These are phyloP conservation scores for Elephantulus edwardii DNA, from an alignment of 2,113 vertebrate genomes.

Conservation along the genomic window DNA sequence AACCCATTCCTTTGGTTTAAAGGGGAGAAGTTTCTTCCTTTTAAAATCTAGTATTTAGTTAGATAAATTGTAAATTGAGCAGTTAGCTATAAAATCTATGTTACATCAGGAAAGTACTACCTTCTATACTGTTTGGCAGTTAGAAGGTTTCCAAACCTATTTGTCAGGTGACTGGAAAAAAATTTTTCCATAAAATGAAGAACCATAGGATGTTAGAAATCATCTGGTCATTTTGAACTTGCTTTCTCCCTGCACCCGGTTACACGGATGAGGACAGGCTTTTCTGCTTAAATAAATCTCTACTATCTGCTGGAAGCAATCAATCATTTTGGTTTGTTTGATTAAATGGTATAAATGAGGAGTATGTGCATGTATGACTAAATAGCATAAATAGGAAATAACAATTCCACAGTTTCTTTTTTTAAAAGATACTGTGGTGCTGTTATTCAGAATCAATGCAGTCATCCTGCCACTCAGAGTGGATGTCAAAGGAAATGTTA, in stretches of 20 bases:
- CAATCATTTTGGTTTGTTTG: background rate
- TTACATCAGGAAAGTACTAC: constrained; percentile 13
- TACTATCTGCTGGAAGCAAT: background rate
- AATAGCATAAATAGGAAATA: background rate
- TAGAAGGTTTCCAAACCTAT: background rate
- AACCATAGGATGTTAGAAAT: background rate
- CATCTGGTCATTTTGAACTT: background rate
- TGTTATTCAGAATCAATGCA: background rate
- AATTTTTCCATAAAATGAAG: constrained; percentile 25
- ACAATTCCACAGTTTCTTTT: background rate
- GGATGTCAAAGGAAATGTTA: background rate
- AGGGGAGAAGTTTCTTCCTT: constrained; percentile 8
- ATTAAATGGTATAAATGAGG: no score
- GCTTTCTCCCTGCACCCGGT: background rate
- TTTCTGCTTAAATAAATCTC: background rate
- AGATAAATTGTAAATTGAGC: constrained; percentile 14
- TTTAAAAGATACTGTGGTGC: background rate
- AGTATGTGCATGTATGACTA: background rate
- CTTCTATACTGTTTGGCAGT: background rate
- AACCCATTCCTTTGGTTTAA: constrained; percentile 43
- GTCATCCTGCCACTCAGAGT: background rate
- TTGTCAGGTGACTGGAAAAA: constrained; percentile 29
- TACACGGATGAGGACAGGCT: background rate
- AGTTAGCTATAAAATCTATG: constrained; percentile 15
- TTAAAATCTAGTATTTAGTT: constrained; percentile 33